These are phyloP conservation scores for Allacma fusca DNA, from an alignment of 2,888 invertebrate species.

Conservation along the genomic window DNA sequence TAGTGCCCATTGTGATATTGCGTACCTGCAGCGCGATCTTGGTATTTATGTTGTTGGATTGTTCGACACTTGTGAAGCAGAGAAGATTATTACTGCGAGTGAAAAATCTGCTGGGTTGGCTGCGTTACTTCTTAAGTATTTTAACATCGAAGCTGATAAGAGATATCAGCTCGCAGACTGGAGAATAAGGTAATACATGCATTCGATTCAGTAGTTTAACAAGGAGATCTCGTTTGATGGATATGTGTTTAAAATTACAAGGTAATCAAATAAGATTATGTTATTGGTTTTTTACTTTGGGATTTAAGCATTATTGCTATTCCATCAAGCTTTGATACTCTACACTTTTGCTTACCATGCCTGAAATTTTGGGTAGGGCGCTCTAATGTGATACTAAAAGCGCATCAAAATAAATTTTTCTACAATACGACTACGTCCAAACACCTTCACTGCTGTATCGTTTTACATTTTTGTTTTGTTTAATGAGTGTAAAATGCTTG, in stretches of 20 bases:
- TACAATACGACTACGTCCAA: no score
- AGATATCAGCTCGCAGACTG: conserved; percentile 93
- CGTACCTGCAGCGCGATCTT: conserved; percentile 95
- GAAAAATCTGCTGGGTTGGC: conserved; percentile 73
- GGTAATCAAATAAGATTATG: no score
- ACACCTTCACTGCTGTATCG: no score
- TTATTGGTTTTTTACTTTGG: no score
- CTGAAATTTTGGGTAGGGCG: no score
- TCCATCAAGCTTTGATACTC: background rate
- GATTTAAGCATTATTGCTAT: no score
- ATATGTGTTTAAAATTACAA: no score
- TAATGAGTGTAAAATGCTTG: no score
- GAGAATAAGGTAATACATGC: conserved; percentile 74
- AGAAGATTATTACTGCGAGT: conserved; percentile 74
- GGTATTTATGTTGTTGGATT: conserved; percentile 93
- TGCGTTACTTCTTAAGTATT: conserved; percentile 79
- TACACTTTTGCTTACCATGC: background rate
- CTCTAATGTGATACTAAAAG: no score
- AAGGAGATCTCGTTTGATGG: no score
- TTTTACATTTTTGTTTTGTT: no score
- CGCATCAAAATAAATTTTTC: no score
- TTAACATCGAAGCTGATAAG: conserved; percentile 82
- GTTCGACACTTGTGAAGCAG: conserved; percentile 93
- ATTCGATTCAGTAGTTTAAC: background rate
- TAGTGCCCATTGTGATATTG: conserved; percentile 85